Base-by-base conservation (phyloP, 37 sponge, comb jelly and placozoan species). In the Agelas oroides region DNA sequence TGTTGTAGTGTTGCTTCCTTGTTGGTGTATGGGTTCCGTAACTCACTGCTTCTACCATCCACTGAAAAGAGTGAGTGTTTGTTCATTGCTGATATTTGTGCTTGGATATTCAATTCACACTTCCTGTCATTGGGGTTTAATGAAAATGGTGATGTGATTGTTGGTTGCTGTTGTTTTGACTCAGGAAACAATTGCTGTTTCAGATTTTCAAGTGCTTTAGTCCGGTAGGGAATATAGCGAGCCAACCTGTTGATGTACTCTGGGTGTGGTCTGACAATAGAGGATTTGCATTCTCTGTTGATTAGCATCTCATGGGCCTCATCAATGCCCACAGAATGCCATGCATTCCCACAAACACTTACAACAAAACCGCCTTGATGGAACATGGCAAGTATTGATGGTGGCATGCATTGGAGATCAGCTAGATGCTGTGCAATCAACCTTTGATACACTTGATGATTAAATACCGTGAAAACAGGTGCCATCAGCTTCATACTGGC, bases 281-380 rank as follows among this genome's bases (percentile, higher is more conserved):
- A 31, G 16, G 58, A 19, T 25, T 75, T 71, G 39, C 72, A 71
- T 13, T 40, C 13, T 32, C 39, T 71, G 72, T 71, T 71, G 33
- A 71, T 71, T 75, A 55, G n/a, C n/a, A n/a, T n/a, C n/a, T n/a
- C n/a, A n/a, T n/a, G n/a, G n/a, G n/a, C n/a, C n/a, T n/a, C n/a
- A 75, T 75, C 76, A 75, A 75, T 53, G 12, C 28, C 76, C 27
- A 75, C 76, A 54, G 76, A 46, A 75, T 75, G 76, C 76, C 72
- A 71, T n/a, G n/a, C n/a, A 71, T n/a, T 8, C 35, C 72, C 35
- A 71, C 35, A 13, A 52, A 40, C 21, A 56, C 76, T 54, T 75
- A 58, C 30, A 54, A 12, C 46, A 75, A 75, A 23, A 75, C 23
- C 12, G 76, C 40, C 17, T 54, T 17, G 5, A 75, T 18, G 19